Evolutionary conservation across 2,797 vertebrate genomes (phyloP).

Genomic region (Nyctalus aviator): DNA sequence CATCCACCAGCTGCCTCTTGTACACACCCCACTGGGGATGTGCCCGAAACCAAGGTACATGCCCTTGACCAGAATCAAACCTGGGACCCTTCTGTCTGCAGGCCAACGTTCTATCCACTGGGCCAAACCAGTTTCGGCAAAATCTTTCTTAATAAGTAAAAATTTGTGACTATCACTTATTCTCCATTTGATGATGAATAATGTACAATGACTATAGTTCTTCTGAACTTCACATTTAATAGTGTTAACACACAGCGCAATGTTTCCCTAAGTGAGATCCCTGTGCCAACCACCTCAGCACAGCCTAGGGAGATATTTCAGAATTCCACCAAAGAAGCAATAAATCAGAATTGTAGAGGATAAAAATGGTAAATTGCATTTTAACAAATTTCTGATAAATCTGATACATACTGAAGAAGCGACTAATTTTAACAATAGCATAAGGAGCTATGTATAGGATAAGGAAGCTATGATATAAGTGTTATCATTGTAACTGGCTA

Average conservation of each 20-base stretch:
- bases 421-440: not conserved
- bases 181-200: not conserved
- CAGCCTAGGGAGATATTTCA: not conserved
- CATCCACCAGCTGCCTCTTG: too few relatives aligned
- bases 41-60: too few relatives aligned
- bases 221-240: not conserved
- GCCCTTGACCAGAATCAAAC: too few relatives aligned
- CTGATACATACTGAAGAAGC: not conserved
- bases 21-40: too few relatives aligned
- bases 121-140: not conserved
- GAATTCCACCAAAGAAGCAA: not conserved
- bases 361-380: not conserved
- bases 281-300: not conserved
- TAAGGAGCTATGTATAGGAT: not conserved
- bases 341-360: not conserved
- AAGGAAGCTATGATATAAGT: not conserved
- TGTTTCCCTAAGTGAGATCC: not conserved
- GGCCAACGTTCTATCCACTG: too few relatives aligned
- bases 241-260: fast-evolving
- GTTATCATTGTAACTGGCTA: not conserved
- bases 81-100: too few relatives aligned
- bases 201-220: not conserved
- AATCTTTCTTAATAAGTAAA: not conserved
- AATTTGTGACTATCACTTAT: not conserved
- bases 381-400: not conserved